These are phyloP conservation scores for Octopus sinensis DNA, from an alignment of 1,140 invertebrate genomes.

Conservation along the genomic window DNA sequence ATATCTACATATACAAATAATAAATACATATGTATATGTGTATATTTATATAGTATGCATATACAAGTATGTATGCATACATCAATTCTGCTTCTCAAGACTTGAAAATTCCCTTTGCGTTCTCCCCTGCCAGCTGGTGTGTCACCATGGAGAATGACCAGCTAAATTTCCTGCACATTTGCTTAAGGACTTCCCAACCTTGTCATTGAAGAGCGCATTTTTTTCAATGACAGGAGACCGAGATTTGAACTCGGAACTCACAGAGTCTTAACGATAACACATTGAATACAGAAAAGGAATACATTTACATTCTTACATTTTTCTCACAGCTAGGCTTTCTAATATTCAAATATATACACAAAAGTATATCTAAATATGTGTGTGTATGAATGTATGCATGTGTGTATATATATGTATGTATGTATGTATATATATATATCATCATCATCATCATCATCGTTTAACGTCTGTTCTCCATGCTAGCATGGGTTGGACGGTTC, in stretches of 20 bases:
- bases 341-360: not conserved
- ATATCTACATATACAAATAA: no score
- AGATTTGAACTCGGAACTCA: not conserved
- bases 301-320: not conserved
- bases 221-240: no score
- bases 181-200: no score
- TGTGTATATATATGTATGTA: not conserved
- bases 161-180: no score
- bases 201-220: no score
- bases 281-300: not conserved
- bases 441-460: not conserved
- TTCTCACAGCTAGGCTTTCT: not conserved
- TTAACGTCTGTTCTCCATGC: not conserved
- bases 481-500: not conserved
- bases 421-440: not conserved
- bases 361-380: not conserved
- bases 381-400: not conserved
- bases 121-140: no score
- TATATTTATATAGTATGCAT: no score
- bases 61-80: no score
- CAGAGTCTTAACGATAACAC: not conserved
- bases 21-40: no score
- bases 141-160: no score
- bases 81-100: no score
- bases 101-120: no score